Base-by-base conservation (phyloP, 2,888 invertebrate species). In the Plebejus melissa region DNA sequence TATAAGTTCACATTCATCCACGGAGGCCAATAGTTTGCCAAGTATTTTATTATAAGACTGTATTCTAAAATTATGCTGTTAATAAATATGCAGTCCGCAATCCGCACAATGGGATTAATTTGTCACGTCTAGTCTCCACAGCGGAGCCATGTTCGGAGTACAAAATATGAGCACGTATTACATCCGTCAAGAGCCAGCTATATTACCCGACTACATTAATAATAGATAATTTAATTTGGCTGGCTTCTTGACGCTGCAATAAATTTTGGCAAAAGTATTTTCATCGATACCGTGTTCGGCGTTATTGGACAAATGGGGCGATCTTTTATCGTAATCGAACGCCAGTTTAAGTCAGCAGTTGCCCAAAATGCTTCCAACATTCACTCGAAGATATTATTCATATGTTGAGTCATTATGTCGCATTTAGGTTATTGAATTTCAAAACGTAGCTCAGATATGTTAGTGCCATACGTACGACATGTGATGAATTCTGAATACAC, bases 31-130 rank as follows among this genome's bases (percentile, higher is more conserved):
- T 32, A 32, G 32, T 11, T 32, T 65, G 32, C 32, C 65, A 65
- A 32, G 13, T 65, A 65, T 65, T 65, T 65, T 65, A 16, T 22
- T 60, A 60, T 60, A 9, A 9, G n/a, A 70, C n/a, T 70, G 22
- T 41, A 70, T 22, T 41, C 41, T 38, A 70, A 41, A 69, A 70
- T 41, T 70, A 6, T 41, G 7, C 38, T 70, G 38, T 70, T 54
- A 22, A 72, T 72, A 50, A 54, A 50, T 72, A 72, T 72, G 46
- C 72, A 50, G 32, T 72, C 9, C 36, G 54, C 72, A 50, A 72
- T 50, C 72, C 50, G 13, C 72, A 50, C 54, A 36, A 72, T 72
- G 72, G 28, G 50, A 72, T 72, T 54, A 50, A 72, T 72, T 72
- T 72, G 72, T 72, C 50, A 28, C 72, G 72, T 72, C 72, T 36